Evolutionary conservation across 2,888 invertebrate genomes (phyloP).

Genomic region (Lasioglossum zephyrum): DNA sequence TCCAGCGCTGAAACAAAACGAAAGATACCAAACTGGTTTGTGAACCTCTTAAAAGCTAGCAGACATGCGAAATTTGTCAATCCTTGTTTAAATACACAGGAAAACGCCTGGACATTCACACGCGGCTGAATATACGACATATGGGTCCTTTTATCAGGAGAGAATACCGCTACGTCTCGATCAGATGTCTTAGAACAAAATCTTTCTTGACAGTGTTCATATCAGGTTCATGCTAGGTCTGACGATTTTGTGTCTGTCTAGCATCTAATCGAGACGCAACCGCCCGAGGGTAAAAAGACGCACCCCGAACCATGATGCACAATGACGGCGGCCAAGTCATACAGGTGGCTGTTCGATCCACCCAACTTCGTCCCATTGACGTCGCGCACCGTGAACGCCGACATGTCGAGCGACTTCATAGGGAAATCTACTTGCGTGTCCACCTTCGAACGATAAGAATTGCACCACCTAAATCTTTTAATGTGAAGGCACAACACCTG

Average conservation of each 20-base stretch:
- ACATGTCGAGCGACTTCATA: conserved; percentile 91
- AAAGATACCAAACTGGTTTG: neutral
- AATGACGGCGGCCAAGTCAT: conserved; percentile 92
- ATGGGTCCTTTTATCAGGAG: neutral
- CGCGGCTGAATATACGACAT: too few species aligned
- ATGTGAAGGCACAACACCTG: conserved; percentile 92
- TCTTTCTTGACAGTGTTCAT: too few species aligned
- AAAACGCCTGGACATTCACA: neutral
- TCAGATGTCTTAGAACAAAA: neutral
- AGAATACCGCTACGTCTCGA: neutral
- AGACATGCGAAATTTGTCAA: neutral
- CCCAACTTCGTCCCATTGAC: conserved; percentile 89
- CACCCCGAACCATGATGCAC: conserved; percentile 93
- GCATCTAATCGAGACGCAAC: neutral
- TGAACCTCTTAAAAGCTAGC: neutral
- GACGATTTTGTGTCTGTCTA: neutral
- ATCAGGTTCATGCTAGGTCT: too few species aligned
- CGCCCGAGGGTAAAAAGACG: conserved; percentile 61
- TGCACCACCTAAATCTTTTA: conserved; percentile 93
- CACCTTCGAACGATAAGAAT: conserved; percentile 92
- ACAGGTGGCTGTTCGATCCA: conserved; percentile 88
- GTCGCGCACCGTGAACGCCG: conserved; percentile 89
- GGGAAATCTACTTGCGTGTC: conserved; percentile 92
- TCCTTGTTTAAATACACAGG: neutral
- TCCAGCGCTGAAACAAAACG: conserved; percentile 87